Conservation (phyloP, 2,797 vertebrate species). For the Anguilla anguilla region DNA sequence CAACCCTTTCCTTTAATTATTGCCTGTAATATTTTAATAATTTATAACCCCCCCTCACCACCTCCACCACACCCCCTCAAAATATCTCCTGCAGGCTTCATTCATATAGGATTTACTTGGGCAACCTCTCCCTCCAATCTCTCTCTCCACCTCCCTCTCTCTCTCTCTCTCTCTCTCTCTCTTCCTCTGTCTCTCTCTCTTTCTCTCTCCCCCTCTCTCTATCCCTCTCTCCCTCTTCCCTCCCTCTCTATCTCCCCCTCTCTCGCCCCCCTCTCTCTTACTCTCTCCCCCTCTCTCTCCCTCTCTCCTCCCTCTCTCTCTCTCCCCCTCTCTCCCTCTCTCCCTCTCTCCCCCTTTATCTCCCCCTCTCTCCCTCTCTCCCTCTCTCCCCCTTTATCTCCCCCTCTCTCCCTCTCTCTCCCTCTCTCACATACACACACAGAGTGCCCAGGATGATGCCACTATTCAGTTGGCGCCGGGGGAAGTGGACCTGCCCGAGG, state of each 20-base stretch:
- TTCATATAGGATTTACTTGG: too few species aligned
- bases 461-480: conserved; percentile 70
- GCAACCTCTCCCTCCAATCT: neutral
- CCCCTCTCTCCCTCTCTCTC: neutral
- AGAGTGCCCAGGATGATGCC: conserved; percentile 71
- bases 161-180: neutral
- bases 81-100: too few species aligned
- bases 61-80: too few species aligned
- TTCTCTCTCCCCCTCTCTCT: neutral
- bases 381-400: conserved; percentile 1
- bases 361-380: neutral
- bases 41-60: too few species aligned
- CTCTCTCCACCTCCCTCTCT: neutral
- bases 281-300: too few species aligned
- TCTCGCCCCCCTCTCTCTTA: neutral
- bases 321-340: neutral
- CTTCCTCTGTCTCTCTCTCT: neutral
- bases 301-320: neutral
- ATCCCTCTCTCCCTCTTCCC: neutral
- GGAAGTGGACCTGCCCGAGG: conserved; percentile 67
- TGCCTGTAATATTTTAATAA: too few species aligned
- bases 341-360: neutral
- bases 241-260: neutral
- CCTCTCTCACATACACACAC: conserved; percentile 41
- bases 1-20: neutral